Evolutionary conservation across 2,888 invertebrate species (phyloP).

Genomic region (Drosophila nr. medialis): DNA sequence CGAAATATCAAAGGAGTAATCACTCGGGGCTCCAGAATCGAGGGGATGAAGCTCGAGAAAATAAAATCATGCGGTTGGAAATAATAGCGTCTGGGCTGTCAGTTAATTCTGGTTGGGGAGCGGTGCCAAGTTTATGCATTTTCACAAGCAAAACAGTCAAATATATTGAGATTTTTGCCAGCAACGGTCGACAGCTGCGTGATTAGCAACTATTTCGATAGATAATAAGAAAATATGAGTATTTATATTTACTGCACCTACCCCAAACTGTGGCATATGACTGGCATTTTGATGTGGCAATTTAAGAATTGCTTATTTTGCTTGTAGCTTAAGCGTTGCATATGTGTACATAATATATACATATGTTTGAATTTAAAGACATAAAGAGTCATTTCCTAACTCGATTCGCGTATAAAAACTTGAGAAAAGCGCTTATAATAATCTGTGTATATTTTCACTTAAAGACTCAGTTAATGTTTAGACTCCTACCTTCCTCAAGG

Average conservation of each 20-base stretch:
- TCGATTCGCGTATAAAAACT: background rate
- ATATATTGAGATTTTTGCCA: constrained; percentile 55
- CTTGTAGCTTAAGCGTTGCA: background rate
- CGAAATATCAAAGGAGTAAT: constrained; percentile 74
- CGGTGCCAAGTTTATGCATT: constrained; percentile 59
- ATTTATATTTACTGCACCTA: constrained; percentile 55
- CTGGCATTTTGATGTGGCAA: constrained; percentile 44
- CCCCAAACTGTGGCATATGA: constrained; percentile 53
- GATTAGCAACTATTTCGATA: constrained; percentile 73
- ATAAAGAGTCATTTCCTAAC: background rate
- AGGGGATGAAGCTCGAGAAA: constrained; percentile 36
- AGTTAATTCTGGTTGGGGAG: constrained; percentile 46
- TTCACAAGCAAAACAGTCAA: constrained; percentile 52
- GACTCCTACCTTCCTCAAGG: background rate
- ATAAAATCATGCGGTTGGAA: constrained; percentile 81
- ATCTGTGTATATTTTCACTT: background rate
- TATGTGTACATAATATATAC: background rate
- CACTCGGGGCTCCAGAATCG: constrained; percentile 25
- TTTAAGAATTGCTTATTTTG: constrained; percentile 13
- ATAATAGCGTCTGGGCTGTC: constrained; percentile 78
- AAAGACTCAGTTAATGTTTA: background rate
- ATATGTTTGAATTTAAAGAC: background rate
- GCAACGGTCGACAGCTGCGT: constrained; percentile 52
- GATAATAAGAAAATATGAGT: constrained; percentile 67
- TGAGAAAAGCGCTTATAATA: background rate